phyloP scores from a whole-genome alignment of 2,797 vertebrate species.

The Smutsia gigantea region DNA sequence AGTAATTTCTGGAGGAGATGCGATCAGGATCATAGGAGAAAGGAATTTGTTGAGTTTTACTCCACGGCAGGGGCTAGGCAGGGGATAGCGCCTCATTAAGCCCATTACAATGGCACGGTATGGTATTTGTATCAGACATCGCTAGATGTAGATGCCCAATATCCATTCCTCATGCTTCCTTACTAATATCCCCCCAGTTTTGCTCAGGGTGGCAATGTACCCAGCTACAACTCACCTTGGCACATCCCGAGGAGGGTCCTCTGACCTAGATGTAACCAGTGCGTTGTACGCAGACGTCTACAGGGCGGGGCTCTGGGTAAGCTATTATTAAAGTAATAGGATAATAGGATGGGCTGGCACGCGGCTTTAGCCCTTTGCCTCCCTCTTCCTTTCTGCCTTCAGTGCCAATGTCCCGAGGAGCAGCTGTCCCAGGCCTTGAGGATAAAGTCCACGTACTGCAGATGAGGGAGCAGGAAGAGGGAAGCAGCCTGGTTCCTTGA shows the following conservation, averaged over 20 bases:
- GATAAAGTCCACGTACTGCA: neutral
- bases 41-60: neutral
- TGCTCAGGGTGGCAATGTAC: neutral
- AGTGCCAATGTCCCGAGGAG: too few relatives aligned
- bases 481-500: neutral
- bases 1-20: neutral
- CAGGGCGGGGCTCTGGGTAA: neutral
- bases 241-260: neutral
- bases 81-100: neutral
- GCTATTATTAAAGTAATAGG: too few relatives aligned
- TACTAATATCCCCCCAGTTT: rapidly evolving
- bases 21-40: neutral
- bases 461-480: neutral
- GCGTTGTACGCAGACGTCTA: neutral
- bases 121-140: neutral
- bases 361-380: neutral
- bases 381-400: too few relatives aligned
- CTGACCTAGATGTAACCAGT: neutral
- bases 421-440: neutral
- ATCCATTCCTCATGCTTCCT: neutral
- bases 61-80: neutral
- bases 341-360: neutral
- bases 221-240: neutral
- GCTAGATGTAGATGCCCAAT: neutral
- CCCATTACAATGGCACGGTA: neutral